These are phyloP conservation scores for Ageneiosus marmoratus DNA, from an alignment of 2,113 vertebrate genomes.

Conservation along the genomic window DNA sequence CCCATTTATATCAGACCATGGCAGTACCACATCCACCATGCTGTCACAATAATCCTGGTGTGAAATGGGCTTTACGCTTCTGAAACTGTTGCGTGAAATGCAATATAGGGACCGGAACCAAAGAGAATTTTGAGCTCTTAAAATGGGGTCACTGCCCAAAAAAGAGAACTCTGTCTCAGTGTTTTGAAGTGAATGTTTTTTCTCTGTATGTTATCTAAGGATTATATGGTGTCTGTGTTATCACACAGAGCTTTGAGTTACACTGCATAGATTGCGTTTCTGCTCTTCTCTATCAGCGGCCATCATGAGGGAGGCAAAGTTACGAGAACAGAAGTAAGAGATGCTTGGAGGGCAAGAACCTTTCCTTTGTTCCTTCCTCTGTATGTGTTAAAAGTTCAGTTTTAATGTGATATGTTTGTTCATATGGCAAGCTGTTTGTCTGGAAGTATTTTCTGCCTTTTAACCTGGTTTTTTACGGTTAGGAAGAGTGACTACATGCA, in stretches of 20 bases:
- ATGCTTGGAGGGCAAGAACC: conserved; percentile 43
- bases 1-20: not conserved
- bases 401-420: conserved; percentile 28
- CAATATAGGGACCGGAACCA: not conserved
- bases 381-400: conserved; percentile 42
- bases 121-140: not conserved
- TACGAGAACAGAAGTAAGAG: conserved; percentile 64
- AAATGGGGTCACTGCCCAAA: not conserved
- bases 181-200: not conserved
- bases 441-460: not conserved
- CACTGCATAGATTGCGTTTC: conserved; percentile 62
- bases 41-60: not conserved
- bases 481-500: not conserved
- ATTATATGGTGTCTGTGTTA: conserved; percentile 8
- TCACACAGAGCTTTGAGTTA: conserved; percentile 60
- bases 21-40: not conserved
- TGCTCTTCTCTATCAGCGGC: conserved; percentile 53
- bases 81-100: not conserved
- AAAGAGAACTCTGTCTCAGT: not conserved
- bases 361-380: conserved; percentile 53
- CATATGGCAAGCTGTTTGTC: not conserved
- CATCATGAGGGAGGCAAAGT: conserved; percentile 62
- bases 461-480: not conserved
- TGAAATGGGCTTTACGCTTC: not conserved
- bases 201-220: not conserved